phyloP scores from a whole-genome alignment of 2,113 vertebrate species.

The Maccullochella peelii region DNA sequence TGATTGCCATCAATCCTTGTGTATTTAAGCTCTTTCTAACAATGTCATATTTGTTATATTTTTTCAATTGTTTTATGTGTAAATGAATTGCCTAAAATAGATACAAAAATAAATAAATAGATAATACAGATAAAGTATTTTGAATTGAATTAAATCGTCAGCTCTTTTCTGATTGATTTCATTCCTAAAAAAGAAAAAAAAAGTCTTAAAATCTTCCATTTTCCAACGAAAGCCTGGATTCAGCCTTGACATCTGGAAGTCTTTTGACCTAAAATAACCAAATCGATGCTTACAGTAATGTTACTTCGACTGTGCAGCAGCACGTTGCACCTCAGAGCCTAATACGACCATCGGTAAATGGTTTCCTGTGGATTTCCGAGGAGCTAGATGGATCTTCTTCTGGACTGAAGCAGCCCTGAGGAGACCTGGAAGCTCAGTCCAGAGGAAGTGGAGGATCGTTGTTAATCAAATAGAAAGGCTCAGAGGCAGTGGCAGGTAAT shows the following conservation, averaged over 20 bases:
- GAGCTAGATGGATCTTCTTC: background rate
- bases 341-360: background rate
- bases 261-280: background rate
- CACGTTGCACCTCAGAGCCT: background rate
- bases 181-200: background rate
- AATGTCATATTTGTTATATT: too few species aligned
- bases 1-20: too few species aligned
- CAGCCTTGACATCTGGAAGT: background rate
- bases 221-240: background rate
- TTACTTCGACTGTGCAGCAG: background rate
- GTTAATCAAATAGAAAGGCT: conserved; percentile 11
- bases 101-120: too few species aligned
- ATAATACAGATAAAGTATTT: too few species aligned
- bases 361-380: background rate
- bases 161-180: background rate
- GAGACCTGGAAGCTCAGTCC: background rate
- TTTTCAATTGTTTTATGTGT: too few species aligned
- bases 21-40: too few species aligned
- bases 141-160: background rate
- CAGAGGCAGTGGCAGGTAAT: background rate
- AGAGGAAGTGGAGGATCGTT: background rate
- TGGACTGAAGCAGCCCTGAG: background rate
- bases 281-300: background rate
- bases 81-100: too few species aligned
- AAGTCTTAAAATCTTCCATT: background rate